Evolutionary conservation across 2,888 invertebrate species (phyloP), one percentile per base, ranked within the genome.

Genomic region (Chalcis sispes): DNA sequence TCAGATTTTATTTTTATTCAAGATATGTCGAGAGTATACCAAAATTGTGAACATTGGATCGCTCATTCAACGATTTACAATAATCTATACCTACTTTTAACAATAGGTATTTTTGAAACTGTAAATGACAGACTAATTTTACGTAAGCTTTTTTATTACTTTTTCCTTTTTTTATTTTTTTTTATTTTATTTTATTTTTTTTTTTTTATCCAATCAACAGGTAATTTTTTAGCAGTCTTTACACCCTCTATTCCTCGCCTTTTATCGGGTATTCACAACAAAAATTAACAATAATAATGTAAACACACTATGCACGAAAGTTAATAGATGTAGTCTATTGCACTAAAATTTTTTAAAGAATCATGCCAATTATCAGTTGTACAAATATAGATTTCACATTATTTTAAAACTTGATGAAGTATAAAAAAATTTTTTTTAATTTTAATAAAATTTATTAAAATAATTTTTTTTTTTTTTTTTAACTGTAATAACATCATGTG

Each of bases 21-120:
- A 84, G 86, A 86, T 86, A 86, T 86, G 86, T 86, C 85, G 82
- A 84, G 80, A 85, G 83, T 82, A 81, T 84, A 85, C 83, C 82
- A 80, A 83, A 74, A 84, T 80, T 80, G 80, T 82, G 82, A 81
- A 83, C 81, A 81, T 81, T 67, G 79, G 42, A 83, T 80, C 76
- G 81, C 80, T 84, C 78, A 69, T 77, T 80, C 58, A 81, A 81
- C 80, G 75, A 78, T 75, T 80, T 73, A 77, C 75, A 76, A 76
- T 80, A 79, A n/a, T 77, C 77, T 83, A 83, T 81, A 80, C 72
- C 74, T 72, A 72, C 73, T 56, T 79, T 77, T 62, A 36, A 25
- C 27, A 75, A 79, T 80, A 83, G 79, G 79, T 81, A 83, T 80
- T 69, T 77, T 78, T 25, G 72, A 81, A 79, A 82, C 79, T 83